Percentiles rank a stretch among this genome's conserved stretches.
These are phyloP conservation scores for Julus scanicus DNA, from an alignment of 2,888 invertebrate species.

Conservation along the genomic window DNA sequence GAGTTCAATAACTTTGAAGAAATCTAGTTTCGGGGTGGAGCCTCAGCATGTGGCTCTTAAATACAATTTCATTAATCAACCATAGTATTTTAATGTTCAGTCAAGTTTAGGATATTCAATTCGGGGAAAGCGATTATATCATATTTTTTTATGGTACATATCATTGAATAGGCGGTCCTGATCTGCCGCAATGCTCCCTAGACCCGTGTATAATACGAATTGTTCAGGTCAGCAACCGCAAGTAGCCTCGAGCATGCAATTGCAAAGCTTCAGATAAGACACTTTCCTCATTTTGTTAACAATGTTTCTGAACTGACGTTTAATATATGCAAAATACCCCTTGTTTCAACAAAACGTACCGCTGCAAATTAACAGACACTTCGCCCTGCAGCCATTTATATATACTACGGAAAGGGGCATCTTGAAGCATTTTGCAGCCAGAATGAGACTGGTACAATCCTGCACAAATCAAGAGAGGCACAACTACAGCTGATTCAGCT, in stretches of 20 bases:
- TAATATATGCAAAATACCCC: background rate
- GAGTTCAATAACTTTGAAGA: conserved; percentile 18
- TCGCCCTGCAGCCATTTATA: background rate
- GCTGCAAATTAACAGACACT: background rate
- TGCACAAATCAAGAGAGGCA: background rate
- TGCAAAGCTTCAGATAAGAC: conserved; percentile 1
- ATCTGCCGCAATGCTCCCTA: conserved; percentile 4
- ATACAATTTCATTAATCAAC: background rate
- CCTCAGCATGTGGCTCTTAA: background rate
- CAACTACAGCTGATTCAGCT: conserved; percentile 11
- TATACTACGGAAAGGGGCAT: background rate
- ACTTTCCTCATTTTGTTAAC: conserved; percentile 23
- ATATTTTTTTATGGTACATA: background rate
- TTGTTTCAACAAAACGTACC: background rate
- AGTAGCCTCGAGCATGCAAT: conserved; percentile 25
- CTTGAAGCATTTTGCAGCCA: background rate
- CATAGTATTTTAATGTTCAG: background rate
- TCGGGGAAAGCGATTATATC: background rate
- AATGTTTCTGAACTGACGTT: background rate
- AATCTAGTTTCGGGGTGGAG: conserved; percentile 24
- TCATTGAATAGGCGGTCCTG: background rate
- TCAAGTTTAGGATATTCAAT: background rate
- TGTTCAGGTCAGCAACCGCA: conserved; percentile 22
- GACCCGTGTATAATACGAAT: conserved; percentile 8
- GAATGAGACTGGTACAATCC: conserved; percentile 16